Conservation (phyloP, 2,888 invertebrate species). For the Ecliptopera silaceata region DNA sequence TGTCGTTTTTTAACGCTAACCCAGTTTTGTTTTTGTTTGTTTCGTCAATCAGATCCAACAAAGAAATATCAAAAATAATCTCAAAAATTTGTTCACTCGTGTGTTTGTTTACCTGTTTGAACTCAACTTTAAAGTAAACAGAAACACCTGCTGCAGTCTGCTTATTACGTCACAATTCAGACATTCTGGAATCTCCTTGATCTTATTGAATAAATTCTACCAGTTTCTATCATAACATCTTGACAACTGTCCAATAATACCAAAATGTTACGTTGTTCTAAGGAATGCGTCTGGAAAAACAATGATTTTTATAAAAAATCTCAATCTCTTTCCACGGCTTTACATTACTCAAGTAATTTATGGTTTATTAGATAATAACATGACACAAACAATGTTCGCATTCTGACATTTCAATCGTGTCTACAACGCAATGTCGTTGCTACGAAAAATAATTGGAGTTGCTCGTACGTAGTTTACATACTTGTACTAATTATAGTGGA, state of each 20-base stretch:
- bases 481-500: too few species aligned
- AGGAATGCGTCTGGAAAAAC: constrained; percentile 4
- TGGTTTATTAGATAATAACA: constrained; percentile 11
- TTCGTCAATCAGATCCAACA: background rate
- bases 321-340: background rate
- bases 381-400: constrained; percentile 5
- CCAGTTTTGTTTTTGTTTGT: background rate
- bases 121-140: constrained; percentile 4
- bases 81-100: background rate
- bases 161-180: constrained; percentile 1
- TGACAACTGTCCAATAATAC: constrained; percentile 16
- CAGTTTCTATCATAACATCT: constrained; percentile 4
- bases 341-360: constrained; percentile 18
- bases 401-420: constrained; percentile 6
- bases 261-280: background rate
- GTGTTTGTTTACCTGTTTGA: constrained; percentile 13
- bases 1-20: constrained; percentile 7
- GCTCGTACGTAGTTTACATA: too few species aligned
- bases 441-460: too few species aligned
- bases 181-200: constrained; percentile 17
- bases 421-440: constrained; percentile 16
- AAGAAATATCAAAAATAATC: too few species aligned
- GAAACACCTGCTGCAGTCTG: background rate
- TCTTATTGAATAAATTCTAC: background rate
- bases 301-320: background rate